Evolutionary conservation across 1,140 invertebrate genomes (phyloP).

Genomic region (Octopus sinensis): DNA sequence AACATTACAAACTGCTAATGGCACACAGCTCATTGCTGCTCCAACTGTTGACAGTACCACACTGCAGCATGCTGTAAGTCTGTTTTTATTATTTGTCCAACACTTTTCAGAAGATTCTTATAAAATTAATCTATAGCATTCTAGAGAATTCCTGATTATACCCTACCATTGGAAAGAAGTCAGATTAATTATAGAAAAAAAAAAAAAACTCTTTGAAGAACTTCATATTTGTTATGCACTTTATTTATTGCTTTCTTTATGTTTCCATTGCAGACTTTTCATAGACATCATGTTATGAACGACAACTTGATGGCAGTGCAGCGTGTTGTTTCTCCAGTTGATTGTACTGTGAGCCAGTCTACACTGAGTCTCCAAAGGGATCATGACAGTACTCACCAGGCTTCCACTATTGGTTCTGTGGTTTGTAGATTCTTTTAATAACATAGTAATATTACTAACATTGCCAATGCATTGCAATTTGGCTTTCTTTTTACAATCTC

Average conservation of each 20-base stretch:
- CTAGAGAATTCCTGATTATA: too few species aligned
- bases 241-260: neutral
- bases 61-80: constrained; percentile 26
- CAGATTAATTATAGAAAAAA: too few species aligned
- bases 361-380: constrained; percentile 27
- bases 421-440: neutral
- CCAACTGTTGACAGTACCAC: constrained; percentile 42
- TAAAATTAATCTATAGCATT: too few species aligned
- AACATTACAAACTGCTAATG: constrained; percentile 25
- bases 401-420: neutral
- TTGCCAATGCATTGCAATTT: too few species aligned
- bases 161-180: too few species aligned
- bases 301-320: constrained; percentile 38
- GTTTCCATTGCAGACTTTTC: constrained; percentile 30
- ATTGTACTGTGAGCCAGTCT: constrained; percentile 45
- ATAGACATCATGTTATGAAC: constrained; percentile 32
- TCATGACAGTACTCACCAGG: constrained; percentile 14
- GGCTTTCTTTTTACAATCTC: too few species aligned
- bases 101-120: neutral
- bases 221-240: neutral
- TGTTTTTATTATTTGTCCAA: constrained; percentile 5
- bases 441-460: too few species aligned
- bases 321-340: constrained; percentile 44
- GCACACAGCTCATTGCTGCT: constrained; percentile 31
- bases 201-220: too few species aligned